Conservation (phyloP, 2,113 vertebrate species). For the Entomyzon cyanotis region DNA sequence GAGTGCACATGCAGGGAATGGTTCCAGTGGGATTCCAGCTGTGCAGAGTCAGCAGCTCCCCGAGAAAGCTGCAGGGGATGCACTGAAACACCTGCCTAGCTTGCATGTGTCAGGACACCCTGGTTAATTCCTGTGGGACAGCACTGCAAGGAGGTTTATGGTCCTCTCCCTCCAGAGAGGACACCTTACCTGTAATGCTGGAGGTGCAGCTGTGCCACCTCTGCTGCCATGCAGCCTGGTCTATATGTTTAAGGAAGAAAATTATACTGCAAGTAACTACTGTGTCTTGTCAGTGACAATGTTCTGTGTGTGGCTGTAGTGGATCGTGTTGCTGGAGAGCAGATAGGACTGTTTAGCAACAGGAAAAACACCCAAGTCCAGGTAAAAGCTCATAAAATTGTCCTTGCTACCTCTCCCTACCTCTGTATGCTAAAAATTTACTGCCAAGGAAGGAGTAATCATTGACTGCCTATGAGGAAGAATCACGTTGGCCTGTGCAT, state of each 20-base stretch:
- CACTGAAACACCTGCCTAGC: background rate
- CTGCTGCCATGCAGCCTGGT: background rate
- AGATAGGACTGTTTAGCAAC: background rate
- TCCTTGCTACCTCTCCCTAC: background rate
- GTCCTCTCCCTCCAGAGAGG: background rate
- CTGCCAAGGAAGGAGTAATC: background rate
- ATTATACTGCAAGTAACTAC: background rate
- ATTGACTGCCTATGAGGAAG: background rate
- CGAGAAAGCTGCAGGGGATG: background rate
- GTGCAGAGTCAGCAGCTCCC: background rate
- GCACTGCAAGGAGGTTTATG: background rate
- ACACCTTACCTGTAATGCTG: rapidly evolving
- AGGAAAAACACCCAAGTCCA: background rate
- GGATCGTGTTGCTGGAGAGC: background rate
- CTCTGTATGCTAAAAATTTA: background rate
- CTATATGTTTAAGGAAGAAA: background rate
- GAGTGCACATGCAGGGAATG: rapidly evolving
- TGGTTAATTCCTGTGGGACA: background rate
- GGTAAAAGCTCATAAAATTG: background rate
- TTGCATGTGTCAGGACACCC: rapidly evolving
- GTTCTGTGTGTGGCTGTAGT: rapidly evolving
- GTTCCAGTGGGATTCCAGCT: rapidly evolving
- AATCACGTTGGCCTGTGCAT: background rate
- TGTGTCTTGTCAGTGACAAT: background rate
- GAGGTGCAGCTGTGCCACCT: rapidly evolving